Base-by-base conservation (phyloP, 2,797 vertebrate species). In the Catamblyrhynchus diadema region DNA sequence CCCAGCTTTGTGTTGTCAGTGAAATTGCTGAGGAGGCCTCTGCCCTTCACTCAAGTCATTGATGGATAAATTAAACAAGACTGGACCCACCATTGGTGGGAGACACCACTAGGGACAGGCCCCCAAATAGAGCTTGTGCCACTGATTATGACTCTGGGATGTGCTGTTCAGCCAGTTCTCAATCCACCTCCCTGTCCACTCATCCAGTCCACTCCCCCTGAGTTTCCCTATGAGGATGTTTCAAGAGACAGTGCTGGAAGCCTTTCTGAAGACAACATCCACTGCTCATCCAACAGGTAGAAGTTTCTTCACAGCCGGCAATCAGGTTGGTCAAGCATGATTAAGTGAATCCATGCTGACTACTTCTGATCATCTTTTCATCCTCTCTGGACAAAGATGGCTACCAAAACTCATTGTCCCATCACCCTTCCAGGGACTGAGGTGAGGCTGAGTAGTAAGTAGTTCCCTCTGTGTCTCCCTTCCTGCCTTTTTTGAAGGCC, bases 51-150 rank as follows among this genome's bases (percentile, higher is more conserved):
- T 35, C 51, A 35, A 32, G 18, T 12, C 44, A 35, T 0, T 32
- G 32, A 57, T 8, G 32, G 59, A 2, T 1, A 20, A 41, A 13
- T 41, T 30, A 56, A 41, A 30, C 50, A 18, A 14, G 17, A 17
- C 20, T 20, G 15, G 19, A 14, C n/a, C 8, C 37, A 37, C 12
- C 37, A 10, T 0, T n/a, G 42, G 17, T 37, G 53, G 18, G n/a
- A 7, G 10, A 7, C 12, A 51, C 8, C 5, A 51, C 10, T 0
- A 67, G 1, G 1, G 5, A 45, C 16, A 60, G 16, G 7, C 19
- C 23, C 20, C 10, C 59, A 64, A 3, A 15, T 14, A 2, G 7
- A n/a, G 1, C 18, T 10, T 64, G 48, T 62, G 32, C 35, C 22
- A 35, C 15, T 21, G 28, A 50, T n/a, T 12, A 14, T 14, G 14